A percentile compares a stretch with the other conserved stretches of the same genome.
phyloP scores from a whole-genome alignment of 2,113 vertebrate genomes.

The Pangasianodon hypophthalmus region DNA sequence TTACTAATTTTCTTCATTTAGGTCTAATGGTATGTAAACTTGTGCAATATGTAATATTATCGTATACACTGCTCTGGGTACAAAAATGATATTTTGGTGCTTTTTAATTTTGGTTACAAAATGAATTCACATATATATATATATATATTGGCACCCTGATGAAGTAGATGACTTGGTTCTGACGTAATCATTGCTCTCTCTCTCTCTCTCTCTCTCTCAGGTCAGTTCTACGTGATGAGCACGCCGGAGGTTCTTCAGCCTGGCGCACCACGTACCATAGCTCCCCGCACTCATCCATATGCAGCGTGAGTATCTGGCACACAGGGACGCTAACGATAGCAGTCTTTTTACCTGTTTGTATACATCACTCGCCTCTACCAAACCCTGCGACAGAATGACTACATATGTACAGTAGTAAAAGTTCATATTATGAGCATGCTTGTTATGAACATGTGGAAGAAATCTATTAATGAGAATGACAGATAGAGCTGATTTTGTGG shows the following conservation, averaged over 20 bases:
- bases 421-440: too few relatives aligned
- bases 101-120: too few relatives aligned
- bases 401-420: neutral
- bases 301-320: conserved; percentile 76
- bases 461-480: too few relatives aligned
- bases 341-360: neutral
- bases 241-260: conserved; percentile 84
- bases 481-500: neutral
- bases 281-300: conserved; percentile 82
- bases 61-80: neutral
- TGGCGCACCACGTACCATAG: conserved; percentile 79
- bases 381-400: neutral
- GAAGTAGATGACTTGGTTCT: too few relatives aligned
- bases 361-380: neutral
- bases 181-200: neutral
- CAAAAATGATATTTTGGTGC: too few relatives aligned
- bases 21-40: too few relatives aligned
- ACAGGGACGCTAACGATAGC: neutral
- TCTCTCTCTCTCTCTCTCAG: conserved; percentile 59
- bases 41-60: neutral
- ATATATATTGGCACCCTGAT: too few relatives aligned
- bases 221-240: conserved; percentile 91
- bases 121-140: too few relatives aligned
- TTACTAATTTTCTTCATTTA: neutral
- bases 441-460: too few relatives aligned